phyloP scores from a whole-genome alignment of 1,140 invertebrate genomes.

The Bombus waltoni region DNA sequence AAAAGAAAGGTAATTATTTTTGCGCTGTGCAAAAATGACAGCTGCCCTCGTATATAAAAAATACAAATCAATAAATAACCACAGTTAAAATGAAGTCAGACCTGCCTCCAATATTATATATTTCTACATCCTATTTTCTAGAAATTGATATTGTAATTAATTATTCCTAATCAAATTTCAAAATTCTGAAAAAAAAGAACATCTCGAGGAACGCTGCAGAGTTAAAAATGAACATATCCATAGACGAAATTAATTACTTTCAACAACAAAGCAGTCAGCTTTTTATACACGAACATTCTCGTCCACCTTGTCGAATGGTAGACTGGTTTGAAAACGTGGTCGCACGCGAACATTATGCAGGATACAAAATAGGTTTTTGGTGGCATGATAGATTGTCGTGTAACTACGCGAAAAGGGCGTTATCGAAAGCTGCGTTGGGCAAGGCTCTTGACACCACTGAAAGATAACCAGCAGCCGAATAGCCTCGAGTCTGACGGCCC shows the following conservation, averaged over 20 bases:
- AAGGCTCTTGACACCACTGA: constrained; percentile 66
- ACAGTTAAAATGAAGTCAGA: too few species aligned
- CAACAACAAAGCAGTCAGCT: not conserved
- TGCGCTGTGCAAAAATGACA: too few species aligned
- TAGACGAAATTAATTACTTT: not conserved
- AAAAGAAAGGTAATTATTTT: too few species aligned
- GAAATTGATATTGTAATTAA: too few species aligned
- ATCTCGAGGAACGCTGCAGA: not conserved
- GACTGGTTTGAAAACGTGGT: not conserved
- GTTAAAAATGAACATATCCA: not conserved
- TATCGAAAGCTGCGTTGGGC: constrained; percentile 60
- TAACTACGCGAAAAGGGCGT: constrained; percentile 60
- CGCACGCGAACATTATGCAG: constrained; percentile 19
- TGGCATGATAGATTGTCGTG: constrained; percentile 46
- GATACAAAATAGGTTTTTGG: constrained; percentile 52
- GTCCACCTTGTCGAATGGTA: not conserved
- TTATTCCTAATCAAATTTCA: too few species aligned
- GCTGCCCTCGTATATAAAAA: too few species aligned
- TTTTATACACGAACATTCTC: not conserved
- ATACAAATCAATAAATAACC: too few species aligned
- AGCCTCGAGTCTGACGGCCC: constrained; percentile 56
- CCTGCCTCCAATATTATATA: too few species aligned
- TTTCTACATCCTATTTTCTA: too few species aligned
- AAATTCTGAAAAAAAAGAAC: not conserved
- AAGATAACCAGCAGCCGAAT: constrained; percentile 61